Conservation (phyloP, 2,888 invertebrate genomes). For the Cephus pygmeus region DNA sequence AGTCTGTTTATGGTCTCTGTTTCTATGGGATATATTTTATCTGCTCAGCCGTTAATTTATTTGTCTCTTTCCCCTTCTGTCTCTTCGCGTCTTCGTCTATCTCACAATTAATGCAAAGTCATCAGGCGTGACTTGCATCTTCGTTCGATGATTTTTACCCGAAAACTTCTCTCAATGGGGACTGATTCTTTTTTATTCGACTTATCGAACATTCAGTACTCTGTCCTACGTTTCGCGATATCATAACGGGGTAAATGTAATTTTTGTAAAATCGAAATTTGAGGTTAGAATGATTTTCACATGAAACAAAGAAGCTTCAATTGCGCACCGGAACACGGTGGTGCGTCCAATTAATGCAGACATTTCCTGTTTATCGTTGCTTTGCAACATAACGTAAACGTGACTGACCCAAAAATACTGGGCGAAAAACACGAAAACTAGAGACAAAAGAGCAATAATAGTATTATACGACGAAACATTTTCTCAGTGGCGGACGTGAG, state of each 20-base stretch:
- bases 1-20: neutral
- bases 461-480: neutral
- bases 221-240: no score
- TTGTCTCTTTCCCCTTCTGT: neutral
- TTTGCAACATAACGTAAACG: neutral
- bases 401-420: neutral
- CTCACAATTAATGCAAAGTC: neutral
- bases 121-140: neutral
- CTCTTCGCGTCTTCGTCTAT: neutral
- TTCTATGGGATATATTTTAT: neutral
- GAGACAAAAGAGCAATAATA: neutral
- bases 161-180: neutral
- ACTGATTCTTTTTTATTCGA: neutral
- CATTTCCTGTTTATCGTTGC: neutral
- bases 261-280: neutral
- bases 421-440: neutral
- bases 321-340: neutral
- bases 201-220: neutral
- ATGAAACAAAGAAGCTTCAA: neutral
- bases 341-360: neutral
- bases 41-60: neutral
- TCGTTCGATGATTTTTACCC: neutral
- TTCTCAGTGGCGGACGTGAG: neutral
- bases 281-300: neutral
- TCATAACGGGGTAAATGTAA: no score